Percentiles rank a stretch among this genome's conserved stretches.
Evolutionary conservation across 1,140 invertebrate genomes (phyloP).

Genomic region (Calliopsis andreniformis): DNA sequence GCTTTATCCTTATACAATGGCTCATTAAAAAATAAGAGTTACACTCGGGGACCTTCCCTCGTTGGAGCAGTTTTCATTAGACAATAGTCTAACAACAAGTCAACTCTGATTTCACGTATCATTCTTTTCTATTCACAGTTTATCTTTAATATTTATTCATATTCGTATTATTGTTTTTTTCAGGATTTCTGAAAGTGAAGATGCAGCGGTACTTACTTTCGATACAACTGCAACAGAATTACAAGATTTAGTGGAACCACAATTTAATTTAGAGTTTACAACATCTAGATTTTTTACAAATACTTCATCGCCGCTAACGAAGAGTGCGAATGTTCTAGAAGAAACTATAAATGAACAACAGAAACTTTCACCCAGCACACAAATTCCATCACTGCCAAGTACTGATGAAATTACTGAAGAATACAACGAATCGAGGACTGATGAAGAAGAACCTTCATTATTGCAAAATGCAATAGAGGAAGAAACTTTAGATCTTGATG

Average conservation of each 20-base stretch:
- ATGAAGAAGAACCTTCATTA: constrained; percentile 29
- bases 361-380: constrained; percentile 31
- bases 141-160: neutral
- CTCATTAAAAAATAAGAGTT: too few relatives aligned
- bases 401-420: constrained; percentile 41
- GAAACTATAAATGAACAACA: constrained; percentile 1
- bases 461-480: constrained; percentile 22
- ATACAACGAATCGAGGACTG: constrained; percentile 26
- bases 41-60: too few relatives aligned
- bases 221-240: constrained; percentile 84
- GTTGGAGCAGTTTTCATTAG: too few relatives aligned
- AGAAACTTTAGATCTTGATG: constrained; percentile 48
- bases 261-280: constrained; percentile 51
- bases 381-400: constrained; percentile 14
- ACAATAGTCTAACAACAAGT: too few relatives aligned
- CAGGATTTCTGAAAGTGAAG: constrained; percentile 85
- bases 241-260: constrained; percentile 78
- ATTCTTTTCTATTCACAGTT: too few relatives aligned
- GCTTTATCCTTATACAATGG: too few relatives aligned
- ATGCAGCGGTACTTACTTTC: constrained; percentile 84
- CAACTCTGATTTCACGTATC: too few relatives aligned
- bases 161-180: constrained; percentile 61
- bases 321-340: neutral
- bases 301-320: constrained; percentile 32
- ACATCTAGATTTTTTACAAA: constrained; percentile 35